Base-by-base conservation (phyloP, 1,140 invertebrate genomes). In the Drosophila kikkawai region DNA sequence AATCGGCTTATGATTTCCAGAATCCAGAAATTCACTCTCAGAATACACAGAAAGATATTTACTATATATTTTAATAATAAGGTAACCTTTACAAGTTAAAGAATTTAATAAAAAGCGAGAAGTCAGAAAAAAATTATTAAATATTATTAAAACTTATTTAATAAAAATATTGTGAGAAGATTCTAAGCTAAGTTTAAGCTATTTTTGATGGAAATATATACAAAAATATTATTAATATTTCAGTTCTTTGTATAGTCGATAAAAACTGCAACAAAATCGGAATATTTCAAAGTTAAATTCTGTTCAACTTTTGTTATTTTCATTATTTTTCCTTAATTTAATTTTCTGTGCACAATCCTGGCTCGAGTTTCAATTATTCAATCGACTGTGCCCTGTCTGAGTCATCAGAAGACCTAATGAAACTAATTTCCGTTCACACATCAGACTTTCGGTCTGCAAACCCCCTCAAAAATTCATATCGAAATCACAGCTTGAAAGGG, bases 371-470 rank as follows among this genome's bases (percentile, higher is more conserved):
- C 13, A 34, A 17, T 66, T 13, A 44, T 29, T 29, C 19, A 58
- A 58, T 44, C 19, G 39, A 50, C 26, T 17, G 7, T 13, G 13
- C 15, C 7, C 32, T 41, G 70, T 75, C 73, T 75, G 34, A 53
- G 17, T 34, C 71, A 50, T 51, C 44, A 76, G 74, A 75, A 55
- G 66, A 55, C 58, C 71, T 77, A 76, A 76, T 76, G 53, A 67
- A 76, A 47, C 61, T 67, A 76, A 76, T 76, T 76, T 76, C 74
- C 74, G 74, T 66, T 66, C 19, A 51, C 60, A 66, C 71, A 66
- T 39, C 32, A 39, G 36, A 45, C 15, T 15, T 37, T 37, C n/a
- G 17, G 17, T 11, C 19, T 34, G 15, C 17, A 32, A 44, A 32
- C n/a, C 13, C 13, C 15, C 19, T 42, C 45, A 34, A 60, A 74